Evolutionary conservation across 2,888 invertebrate species (phyloP).

Genomic region (Morinoia aosen): DNA sequence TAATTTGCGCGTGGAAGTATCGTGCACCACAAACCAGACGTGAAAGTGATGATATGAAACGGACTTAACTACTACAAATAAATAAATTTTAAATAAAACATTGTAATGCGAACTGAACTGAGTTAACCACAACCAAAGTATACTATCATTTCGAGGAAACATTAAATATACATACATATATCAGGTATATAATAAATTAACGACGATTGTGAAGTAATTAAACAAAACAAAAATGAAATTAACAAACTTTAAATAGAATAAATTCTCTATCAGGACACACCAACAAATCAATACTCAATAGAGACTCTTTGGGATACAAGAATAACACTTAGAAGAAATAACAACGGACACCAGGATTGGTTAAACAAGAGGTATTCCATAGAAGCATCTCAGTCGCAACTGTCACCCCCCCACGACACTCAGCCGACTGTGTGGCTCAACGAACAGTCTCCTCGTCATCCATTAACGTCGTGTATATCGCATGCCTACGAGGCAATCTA

Average conservation of each 20-base stretch:
- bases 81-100: background rate
- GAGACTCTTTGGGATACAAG: background rate
- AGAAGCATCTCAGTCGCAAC: no score
- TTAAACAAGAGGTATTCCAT: background rate
- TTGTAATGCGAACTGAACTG: background rate
- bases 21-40: background rate
- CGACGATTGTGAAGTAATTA: background rate
- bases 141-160: no score
- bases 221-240: background rate
- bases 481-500: background rate
- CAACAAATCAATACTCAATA: background rate
- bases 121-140: background rate
- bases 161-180: no score
- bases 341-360: background rate
- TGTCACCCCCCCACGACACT: no score
- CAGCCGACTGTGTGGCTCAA: no score
- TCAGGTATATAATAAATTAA: background rate
- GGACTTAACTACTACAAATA: background rate
- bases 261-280: background rate
- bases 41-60: background rate
- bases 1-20: background rate
- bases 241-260: background rate
- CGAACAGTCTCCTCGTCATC: no score
- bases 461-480: background rate
- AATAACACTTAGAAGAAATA: background rate